Conservation (phyloP, 1,140 invertebrate species). For the Lasioglossum albipes region DNA sequence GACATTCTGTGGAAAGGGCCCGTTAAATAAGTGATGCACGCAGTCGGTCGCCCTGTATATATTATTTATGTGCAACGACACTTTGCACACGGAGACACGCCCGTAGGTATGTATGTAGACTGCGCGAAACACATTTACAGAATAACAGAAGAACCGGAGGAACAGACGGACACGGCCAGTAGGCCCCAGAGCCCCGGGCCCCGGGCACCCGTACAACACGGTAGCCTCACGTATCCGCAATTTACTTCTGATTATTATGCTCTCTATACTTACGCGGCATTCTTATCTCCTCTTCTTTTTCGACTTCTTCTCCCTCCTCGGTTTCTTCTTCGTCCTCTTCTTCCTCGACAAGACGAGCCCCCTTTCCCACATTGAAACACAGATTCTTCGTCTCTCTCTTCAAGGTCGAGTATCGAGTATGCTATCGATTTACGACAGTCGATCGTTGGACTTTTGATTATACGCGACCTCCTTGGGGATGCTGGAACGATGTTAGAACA, state of each 20-base stretch:
- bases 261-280: conserved; percentile 75
- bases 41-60: too few species aligned
- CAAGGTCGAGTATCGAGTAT: conserved; percentile 24
- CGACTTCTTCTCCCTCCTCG: conserved; percentile 6
- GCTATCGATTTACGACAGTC: neutral
- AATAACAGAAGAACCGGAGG: conserved; percentile 22
- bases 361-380: too few species aligned
- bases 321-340: neutral
- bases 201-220: conserved; percentile 68
- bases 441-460: conserved; percentile 44
- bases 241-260: conserved; percentile 80
- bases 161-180: conserved; percentile 17
- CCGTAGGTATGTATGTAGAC: too few species aligned
- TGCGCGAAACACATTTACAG: neutral
- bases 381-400: neutral
- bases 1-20: too few species aligned
- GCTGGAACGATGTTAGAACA: too few species aligned
- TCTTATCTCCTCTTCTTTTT: conserved; percentile 63
- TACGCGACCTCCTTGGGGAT: neutral
- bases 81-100: too few species aligned
- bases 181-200: conserved; percentile 28
- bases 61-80: too few species aligned
- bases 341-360: neutral
- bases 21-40: too few species aligned
- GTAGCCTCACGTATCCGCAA: conserved; percentile 80